These are phyloP conservation scores for Arctocebus calabarensis DNA, from an alignment of 2,797 vertebrate species.

Conservation along the genomic window DNA sequence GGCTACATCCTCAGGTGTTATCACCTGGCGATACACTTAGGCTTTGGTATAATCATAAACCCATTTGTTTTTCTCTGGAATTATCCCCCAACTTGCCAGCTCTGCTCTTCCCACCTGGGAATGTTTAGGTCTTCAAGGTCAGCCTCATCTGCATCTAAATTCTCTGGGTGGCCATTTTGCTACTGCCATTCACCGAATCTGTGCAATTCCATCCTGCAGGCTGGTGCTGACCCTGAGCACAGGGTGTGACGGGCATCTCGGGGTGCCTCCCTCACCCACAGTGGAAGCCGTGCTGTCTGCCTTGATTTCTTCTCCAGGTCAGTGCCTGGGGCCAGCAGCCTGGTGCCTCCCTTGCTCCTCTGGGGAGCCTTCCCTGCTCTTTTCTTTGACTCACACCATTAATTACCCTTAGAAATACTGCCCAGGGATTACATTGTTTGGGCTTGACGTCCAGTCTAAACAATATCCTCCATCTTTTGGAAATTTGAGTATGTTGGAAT, in stretches of 20 bases:
- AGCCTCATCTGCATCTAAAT: not conserved
- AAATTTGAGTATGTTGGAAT: not conserved
- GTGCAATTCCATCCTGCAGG: fast-evolving
- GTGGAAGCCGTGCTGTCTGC: no score
- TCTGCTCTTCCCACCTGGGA: not conserved
- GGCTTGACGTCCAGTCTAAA: not conserved
- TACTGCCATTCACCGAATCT: not conserved
- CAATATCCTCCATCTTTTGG: not conserved
- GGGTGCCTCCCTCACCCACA: fast-evolving
- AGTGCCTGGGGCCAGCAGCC: not conserved
- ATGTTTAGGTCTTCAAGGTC: not conserved
- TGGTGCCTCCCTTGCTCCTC: not conserved
- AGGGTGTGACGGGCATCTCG: fast-evolving
- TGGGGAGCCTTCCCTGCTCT: not conserved
- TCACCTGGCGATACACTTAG: not conserved
- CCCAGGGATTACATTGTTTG: not conserved
- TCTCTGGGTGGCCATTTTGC: not conserved
- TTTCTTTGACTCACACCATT: not conserved
- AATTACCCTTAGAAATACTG: not conserved
- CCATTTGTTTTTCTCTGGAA: not conserved
- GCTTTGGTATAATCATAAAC: not conserved
- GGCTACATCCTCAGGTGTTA: not conserved
- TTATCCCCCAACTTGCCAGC: not conserved
- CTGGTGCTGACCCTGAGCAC: not conserved
- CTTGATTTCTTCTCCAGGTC: not conserved